Evolutionary conservation across 2,797 vertebrate genomes (phyloP).

Genomic region (Echeneis naucrates): DNA sequence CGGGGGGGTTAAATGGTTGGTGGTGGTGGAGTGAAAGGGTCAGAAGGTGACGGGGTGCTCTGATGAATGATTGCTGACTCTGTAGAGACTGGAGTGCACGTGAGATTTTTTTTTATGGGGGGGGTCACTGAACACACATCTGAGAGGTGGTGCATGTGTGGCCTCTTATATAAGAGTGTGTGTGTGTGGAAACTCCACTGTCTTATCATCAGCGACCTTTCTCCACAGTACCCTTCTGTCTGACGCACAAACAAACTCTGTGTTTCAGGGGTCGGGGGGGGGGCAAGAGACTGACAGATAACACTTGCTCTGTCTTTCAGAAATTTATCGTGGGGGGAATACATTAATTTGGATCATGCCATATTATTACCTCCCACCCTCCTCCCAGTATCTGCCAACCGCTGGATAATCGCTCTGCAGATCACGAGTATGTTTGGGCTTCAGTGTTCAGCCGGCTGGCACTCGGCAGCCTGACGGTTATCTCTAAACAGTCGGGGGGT

Average conservation of each 20-base stretch:
- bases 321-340: conserved; percentile 56
- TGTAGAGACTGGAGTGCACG: conserved; percentile 19
- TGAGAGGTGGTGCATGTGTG: conserved; percentile 16
- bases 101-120: not conserved
- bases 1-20: conserved; percentile 9
- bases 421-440: conserved; percentile 52
- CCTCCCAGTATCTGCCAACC: conserved; percentile 27
- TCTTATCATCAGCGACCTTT: conserved; percentile 17
- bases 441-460: conserved; percentile 25
- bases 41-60: conserved; percentile 16
- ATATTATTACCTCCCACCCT: conserved; percentile 48
- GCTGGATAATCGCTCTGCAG: conserved; percentile 42
- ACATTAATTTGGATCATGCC: conserved; percentile 75
- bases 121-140: conserved; percentile 1
- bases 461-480: conserved; percentile 35
- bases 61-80: conserved; percentile 36
- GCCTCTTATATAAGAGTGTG: not conserved
- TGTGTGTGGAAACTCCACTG: conserved; percentile 33
- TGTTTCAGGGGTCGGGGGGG: conserved; percentile 47
- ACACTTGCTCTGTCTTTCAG: conserved; percentile 59
- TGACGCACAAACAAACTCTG: conserved; percentile 64
- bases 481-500: conserved; percentile 24
- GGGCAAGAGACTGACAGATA: conserved; percentile 49
- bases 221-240: conserved; percentile 68
- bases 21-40: conserved; percentile 44